Percentiles rank a stretch among this genome's conserved stretches.
phyloP scores from a whole-genome alignment of 2,888 invertebrate genomes.

The Drosophila peninsularis region DNA sequence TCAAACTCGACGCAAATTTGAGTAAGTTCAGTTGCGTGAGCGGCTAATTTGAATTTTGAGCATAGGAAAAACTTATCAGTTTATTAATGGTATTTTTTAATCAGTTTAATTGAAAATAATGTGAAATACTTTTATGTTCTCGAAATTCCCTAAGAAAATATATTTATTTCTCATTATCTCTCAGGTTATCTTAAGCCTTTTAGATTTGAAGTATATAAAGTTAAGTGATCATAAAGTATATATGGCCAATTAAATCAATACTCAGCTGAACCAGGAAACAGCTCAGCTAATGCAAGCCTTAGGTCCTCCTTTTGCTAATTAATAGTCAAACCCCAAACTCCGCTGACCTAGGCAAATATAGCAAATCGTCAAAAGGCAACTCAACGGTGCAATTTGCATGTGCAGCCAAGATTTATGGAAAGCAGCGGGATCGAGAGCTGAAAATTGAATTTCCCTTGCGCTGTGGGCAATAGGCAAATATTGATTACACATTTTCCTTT shows the following conservation, averaged over 20 bases:
- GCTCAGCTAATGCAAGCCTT: not conserved
- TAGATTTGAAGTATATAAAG: too few relatives aligned
- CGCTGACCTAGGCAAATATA: not conserved
- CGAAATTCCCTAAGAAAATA: too few relatives aligned
- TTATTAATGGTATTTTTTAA: not conserved
- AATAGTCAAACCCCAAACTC: not conserved
- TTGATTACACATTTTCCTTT: slow-evolving; percentile 24
- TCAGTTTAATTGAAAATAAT: not conserved
- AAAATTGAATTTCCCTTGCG: slow-evolving; percentile 24
- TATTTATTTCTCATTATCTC: too few relatives aligned
- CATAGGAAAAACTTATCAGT: not conserved
- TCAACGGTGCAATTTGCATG: not conserved
- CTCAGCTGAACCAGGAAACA: not conserved
- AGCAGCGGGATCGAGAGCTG: slow-evolving; percentile 5
- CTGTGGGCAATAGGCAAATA: slow-evolving; percentile 19
- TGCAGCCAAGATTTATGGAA: not conserved
- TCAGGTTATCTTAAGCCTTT: too few relatives aligned
- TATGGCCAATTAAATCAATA: not conserved
- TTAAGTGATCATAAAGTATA: not conserved
- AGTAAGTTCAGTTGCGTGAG: not conserved
- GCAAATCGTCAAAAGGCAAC: not conserved
- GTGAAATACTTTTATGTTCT: too few relatives aligned
- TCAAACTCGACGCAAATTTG: not conserved
- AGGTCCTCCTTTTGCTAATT: too few relatives aligned
- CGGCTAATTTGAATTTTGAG: slow-evolving; percentile 24